These are phyloP conservation scores for Calameuta pallipes DNA, from an alignment of 2,888 invertebrate species.

Conservation along the genomic window DNA sequence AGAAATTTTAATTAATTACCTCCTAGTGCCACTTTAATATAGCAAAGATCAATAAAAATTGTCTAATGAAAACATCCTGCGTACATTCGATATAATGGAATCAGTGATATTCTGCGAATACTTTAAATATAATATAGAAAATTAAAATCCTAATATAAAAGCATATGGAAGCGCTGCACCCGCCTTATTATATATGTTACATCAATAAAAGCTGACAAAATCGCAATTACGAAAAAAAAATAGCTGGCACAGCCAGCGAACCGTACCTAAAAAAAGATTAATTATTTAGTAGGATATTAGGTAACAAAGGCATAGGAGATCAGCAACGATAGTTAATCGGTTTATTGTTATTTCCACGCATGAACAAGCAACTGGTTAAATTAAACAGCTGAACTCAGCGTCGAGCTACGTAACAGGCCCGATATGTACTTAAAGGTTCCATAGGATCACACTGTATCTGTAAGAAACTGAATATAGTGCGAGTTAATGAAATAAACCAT, in stretches of 20 bases:
- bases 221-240: neutral
- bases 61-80: neutral
- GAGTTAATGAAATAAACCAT: neutral
- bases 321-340: conserved; percentile 10
- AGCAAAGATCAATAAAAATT: neutral
- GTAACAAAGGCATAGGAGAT: neutral
- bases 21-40: neutral
- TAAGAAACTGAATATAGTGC: neutral
- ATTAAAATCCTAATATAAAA: neutral
- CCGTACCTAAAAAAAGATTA: conserved; percentile 1
- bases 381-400: neutral
- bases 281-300: conserved; percentile 5
- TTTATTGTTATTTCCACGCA: conserved; percentile 37
- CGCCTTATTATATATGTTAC: neutral
- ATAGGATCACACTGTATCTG: neutral
- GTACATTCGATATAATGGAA: neutral
- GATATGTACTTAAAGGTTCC: neutral
- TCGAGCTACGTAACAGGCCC: neutral
- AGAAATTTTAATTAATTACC: neutral
- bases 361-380: conserved; percentile 32
- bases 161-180: neutral
- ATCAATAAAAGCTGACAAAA: neutral
- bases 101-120: neutral
- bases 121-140: neutral
- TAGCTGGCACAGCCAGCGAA: conserved; percentile 11